A percentile compares a stretch with the other conserved stretches of the same genome.
phyloP scores from a whole-genome alignment of 2,888 invertebrate genomes.

The Norana najaformis region DNA sequence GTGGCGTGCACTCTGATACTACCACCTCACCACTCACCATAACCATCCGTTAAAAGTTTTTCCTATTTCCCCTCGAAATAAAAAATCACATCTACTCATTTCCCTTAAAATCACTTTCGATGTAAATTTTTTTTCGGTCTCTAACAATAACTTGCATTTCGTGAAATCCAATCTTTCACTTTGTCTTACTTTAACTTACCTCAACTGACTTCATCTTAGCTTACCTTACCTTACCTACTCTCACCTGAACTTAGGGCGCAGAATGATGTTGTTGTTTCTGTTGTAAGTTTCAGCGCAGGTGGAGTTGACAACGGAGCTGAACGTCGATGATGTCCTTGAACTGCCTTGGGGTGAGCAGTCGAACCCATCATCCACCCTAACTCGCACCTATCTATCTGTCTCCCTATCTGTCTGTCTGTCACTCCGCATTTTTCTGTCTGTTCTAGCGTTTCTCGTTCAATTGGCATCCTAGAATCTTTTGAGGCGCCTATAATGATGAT shows the following conservation, averaged over 20 bases:
- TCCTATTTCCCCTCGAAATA: too few relatives aligned
- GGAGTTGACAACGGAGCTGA: not conserved
- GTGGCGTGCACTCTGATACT: not conserved
- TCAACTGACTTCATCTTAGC: not conserved
- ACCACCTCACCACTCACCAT: too few relatives aligned
- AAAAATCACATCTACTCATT: too few relatives aligned
- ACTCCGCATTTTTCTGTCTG: not conserved
- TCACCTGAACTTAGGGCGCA: not conserved
- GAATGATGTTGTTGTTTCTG: not conserved
- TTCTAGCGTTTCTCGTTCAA: not conserved
- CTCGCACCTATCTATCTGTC: not conserved
- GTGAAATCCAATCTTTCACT: too few relatives aligned
- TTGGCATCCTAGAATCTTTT: not conserved
- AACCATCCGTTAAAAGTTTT: too few relatives aligned
- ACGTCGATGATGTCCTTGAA: not conserved
- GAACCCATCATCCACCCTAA: not conserved
- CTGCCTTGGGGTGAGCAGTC: conserved; percentile 20
- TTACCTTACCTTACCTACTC: not conserved
- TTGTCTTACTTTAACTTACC: not conserved
- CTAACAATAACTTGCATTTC: too few relatives aligned
- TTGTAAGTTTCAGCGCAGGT: conserved; percentile 16
- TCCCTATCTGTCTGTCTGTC: not conserved
- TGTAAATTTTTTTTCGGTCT: too few relatives aligned
- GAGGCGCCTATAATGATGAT: not conserved
- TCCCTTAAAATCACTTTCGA: too few relatives aligned